Percentiles rank a stretch among this genome's conserved stretches.
Conservation (phyloP, 2,113 vertebrate species). For the Peromyscus maniculatus region DNA sequence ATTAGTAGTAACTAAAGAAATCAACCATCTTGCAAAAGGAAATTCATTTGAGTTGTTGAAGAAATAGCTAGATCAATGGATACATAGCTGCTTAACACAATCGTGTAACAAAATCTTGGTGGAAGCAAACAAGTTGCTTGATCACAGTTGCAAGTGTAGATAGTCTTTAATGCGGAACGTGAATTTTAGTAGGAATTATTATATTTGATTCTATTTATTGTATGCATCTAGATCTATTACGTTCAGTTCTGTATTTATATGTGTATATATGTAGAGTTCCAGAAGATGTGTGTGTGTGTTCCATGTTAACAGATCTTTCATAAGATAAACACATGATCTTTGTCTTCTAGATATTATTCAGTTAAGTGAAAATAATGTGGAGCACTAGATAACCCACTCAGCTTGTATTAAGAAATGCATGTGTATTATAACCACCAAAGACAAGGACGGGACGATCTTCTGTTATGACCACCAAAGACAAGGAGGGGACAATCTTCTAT, state of each 20-base stretch:
- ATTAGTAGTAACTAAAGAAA: conserved; percentile 62
- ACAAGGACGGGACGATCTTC: neutral
- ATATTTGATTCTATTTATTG: neutral
- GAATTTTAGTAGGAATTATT: neutral
- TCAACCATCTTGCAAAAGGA: neutral
- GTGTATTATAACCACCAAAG: conserved; percentile 29
- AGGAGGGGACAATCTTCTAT: neutral
- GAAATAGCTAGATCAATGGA: conserved; percentile 44
- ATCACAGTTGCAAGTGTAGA: conserved; percentile 61
- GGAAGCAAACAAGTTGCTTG: conserved; percentile 53
- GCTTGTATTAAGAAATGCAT: conserved; percentile 42
- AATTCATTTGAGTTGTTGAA: conserved; percentile 53
- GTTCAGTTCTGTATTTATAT: conserved; percentile 1
- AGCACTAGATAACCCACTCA: neutral
- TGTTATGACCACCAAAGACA: conserved; percentile 44
- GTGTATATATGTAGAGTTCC: neutral
- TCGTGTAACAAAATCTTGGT: conserved; percentile 36
- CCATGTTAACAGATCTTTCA: conserved; percentile 12
- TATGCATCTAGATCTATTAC: neutral
- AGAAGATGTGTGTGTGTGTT: neutral
- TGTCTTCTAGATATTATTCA: conserved; percentile 42
- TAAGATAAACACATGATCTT: conserved; percentile 38
- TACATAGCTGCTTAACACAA: conserved; percentile 18
- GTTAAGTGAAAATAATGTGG: neutral
- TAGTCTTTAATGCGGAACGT: conserved; percentile 49